Percentiles rank a stretch among this genome's conserved stretches.
phyloP scores from a whole-genome alignment of 2,113 vertebrate genomes.

The Vidua macroura region DNA sequence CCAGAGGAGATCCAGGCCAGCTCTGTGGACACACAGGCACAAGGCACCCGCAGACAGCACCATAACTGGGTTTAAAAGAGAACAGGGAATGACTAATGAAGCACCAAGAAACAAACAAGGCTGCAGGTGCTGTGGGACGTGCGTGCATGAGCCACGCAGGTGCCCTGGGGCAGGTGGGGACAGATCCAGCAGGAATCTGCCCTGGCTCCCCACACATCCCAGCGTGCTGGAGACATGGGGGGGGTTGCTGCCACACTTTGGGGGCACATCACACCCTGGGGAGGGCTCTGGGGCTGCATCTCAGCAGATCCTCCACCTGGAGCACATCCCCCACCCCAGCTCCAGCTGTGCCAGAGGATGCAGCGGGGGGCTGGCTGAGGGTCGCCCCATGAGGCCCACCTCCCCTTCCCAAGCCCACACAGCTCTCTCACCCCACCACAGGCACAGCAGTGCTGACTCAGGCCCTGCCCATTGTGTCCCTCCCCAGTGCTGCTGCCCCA shows the following conservation, averaged over 20 bases:
- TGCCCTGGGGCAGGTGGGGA: neutral
- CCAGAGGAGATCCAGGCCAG: neutral
- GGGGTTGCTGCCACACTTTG: neutral
- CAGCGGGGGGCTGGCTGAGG: rapidly evolving
- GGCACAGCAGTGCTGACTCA: neutral
- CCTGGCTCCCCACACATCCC: neutral
- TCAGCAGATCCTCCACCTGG: neutral
- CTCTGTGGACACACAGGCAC: neutral
- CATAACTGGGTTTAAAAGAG: neutral
- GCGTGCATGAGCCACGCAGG: neutral
- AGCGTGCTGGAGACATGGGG: neutral
- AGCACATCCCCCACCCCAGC: neutral
- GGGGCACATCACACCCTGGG: rapidly evolving
- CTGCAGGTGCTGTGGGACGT: neutral
- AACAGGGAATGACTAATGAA: neutral
- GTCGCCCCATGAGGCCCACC: neutral
- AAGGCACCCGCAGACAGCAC: neutral
- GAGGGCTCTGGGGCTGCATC: neutral
- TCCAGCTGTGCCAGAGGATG: neutral
- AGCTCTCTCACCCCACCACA: neutral
- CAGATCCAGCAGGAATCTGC: neutral
- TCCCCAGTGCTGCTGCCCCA: neutral
- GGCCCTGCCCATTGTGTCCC: neutral
- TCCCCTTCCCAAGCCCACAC: neutral
- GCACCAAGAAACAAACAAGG: neutral